Evolutionary conservation across 1,140 invertebrate species (phyloP), one percentile per base, ranked within the genome.

Genomic region (Lasioglossum baleicum): DNA sequence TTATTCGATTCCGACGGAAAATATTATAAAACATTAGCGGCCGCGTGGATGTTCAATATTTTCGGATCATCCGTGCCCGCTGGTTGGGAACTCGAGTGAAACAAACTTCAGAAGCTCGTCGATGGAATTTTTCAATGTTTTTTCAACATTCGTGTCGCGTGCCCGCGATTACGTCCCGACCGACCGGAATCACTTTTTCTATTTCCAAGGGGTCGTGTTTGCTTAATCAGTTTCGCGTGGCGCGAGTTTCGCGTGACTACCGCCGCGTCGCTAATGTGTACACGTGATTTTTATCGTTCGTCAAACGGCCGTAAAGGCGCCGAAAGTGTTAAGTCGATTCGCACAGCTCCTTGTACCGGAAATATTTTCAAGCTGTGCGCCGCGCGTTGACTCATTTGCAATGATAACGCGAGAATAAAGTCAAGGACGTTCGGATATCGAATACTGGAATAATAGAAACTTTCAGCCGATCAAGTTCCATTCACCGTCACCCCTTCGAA

Each of bases 391-490:
- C 31, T 77, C 68, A 53, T 77, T 77, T 71, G 58, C 75, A 71
- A 71, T n/a, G 75, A 77, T 71, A 71, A 63, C 58, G 31, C 8
- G n/a, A n/a, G 51, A 77, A 77, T 67, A 63, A 64, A 65, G 75
- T 64, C 75, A 64, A 78, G 75, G 35, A 17, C 48, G 35, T 72
- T 42, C 69, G 31, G 40, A 56, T n/a, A 40, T 22, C 10, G 22
- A 26, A 13, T 64, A 75, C 20, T 69, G 44, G 2, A 31, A 48
- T 15, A 77, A 61, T 2, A 15, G 22, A 58, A 31, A 48, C 1
- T n/a, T 22, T 40, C 20, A 15, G 17, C 5, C 7, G 5, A 22
- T 53, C 26, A 0, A 53, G 26, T 17, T 64, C 8, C 17, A 6
- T 22, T 7, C 6, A 44, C 8, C 35, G 15, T n/a, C 17, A 20